Conservation (phyloP, 92 coral and sea anemone species). For the Anthopleura xanthogrammica region DNA sequence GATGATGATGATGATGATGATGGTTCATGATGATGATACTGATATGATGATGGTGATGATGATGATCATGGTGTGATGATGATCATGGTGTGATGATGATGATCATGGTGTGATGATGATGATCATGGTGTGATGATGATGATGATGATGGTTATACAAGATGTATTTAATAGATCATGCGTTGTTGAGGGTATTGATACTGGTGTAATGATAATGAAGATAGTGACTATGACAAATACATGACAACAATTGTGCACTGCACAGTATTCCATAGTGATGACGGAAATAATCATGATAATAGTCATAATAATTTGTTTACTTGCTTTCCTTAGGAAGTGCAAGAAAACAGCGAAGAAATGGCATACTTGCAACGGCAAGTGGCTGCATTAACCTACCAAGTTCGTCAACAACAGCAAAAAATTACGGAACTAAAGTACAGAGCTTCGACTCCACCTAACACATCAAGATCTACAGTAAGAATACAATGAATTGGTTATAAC, state of each 20-base stretch:
- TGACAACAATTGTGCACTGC: too few species aligned
- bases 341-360: constrained; percentile 82
- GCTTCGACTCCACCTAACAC: constrained; percentile 51
- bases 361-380: constrained; percentile 74
- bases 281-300: background rate
- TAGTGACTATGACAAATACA: too few species aligned
- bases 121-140: too few species aligned
- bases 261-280: too few species aligned
- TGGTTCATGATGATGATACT: background rate
- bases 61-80: too few species aligned
- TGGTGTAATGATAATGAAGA: too few species aligned
- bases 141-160: too few species aligned
- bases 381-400: constrained; percentile 77
- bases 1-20: background rate
- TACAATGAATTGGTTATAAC: background rate
- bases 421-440: constrained; percentile 73
- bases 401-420: constrained; percentile 80
- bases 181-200: too few species aligned
- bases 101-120: too few species aligned
- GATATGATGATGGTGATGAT: background rate
- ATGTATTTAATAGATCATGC: too few species aligned
- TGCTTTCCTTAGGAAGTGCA: constrained; percentile 68
- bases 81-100: too few species aligned
- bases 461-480: constrained; percentile 43
- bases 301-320: background rate